Evolutionary conservation across 2,888 invertebrate species (phyloP), one percentile per base, ranked within the genome.

Genomic region (Chrysolina oricalcia): DNA sequence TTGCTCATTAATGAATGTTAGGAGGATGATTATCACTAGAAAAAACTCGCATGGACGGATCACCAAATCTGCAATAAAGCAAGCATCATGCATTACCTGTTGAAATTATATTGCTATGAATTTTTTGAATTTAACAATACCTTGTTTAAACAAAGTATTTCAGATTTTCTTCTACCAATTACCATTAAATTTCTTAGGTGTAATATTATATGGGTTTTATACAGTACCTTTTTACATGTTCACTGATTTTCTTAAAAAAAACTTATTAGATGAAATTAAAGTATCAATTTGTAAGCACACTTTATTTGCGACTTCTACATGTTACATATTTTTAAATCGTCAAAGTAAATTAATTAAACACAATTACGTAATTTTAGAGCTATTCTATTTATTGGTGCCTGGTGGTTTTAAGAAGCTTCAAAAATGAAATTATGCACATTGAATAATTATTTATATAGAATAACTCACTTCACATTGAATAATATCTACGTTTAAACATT

Each of bases 381-480:
- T 59, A 59, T 59, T 59, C 59, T 59, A 59, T 59, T 56, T 35
- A 59, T 59, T 56, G 27, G 27, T 9, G 59, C 27, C 35, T n/a
- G 23, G 15, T 59, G n/a, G 10, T 59, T 59, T 59, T 27, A 59
- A 27, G 17, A 27, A 50, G 50, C 50, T 50, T 50, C 50, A 50
- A 17, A 50, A 50, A 19, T 19, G 50, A 19, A 46, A 50, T 50
- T 50, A 50, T 50, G n/a, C 27, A 59, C 35, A 27, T 59, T 35
- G 6, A 59, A 35, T 59, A n/a, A 23, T 59, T 35, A 23, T 27
- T 35, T 59, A 59, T 56, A 59, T 59, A 59, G 59, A 59, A 59
- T 59, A 59, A 59, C 59, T 59, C 59, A 59, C 27, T 59, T 59
- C n/a, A 59, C 59, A 59, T 27, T 59, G 11, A 59, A 23, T 59